A percentile compares a stretch with the other conserved stretches of the same genome.
phyloP scores from a whole-genome alignment of 2,888 invertebrate genomes.

The Drosophila prolongata region DNA sequence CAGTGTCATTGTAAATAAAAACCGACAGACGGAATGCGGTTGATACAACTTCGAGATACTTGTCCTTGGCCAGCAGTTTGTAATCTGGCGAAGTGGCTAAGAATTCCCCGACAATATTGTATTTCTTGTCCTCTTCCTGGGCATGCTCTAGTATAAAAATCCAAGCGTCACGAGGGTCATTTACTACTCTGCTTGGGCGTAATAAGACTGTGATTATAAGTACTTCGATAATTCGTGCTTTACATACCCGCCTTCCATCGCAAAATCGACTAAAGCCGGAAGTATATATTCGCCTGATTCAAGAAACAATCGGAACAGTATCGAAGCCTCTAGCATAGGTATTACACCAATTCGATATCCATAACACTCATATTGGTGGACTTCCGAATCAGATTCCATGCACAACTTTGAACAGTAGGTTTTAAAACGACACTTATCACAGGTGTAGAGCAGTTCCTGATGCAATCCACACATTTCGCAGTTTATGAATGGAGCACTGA shows the following conservation, averaged over 20 bases:
- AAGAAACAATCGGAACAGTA: constrained; percentile 43
- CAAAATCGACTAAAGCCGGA: constrained; percentile 5
- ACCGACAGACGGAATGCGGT: constrained; percentile 53
- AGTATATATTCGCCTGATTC: constrained; percentile 28
- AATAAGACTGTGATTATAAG: not conserved
- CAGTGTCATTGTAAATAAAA: constrained; percentile 43
- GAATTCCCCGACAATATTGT: constrained; percentile 16
- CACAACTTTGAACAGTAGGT: constrained; percentile 51
- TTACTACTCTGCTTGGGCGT: constrained; percentile 28
- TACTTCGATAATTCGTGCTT: not conserved
- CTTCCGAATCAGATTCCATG: constrained; percentile 23
- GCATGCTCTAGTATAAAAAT: constrained; percentile 30
- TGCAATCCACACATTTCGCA: constrained; percentile 45
- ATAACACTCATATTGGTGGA: constrained; percentile 41
- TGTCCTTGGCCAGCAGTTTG: constrained; percentile 9
- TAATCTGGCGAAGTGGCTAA: constrained; percentile 36
- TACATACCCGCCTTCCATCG: constrained; percentile 28
- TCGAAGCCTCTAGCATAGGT: constrained; percentile 42
- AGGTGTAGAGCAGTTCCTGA: constrained; percentile 46
- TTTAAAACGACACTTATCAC: constrained; percentile 50
- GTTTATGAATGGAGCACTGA: constrained; percentile 48
- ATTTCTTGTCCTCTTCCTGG: constrained; percentile 5
- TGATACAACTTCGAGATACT: constrained; percentile 33
- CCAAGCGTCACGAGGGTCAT: constrained; percentile 33
- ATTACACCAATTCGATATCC: constrained; percentile 50